phyloP scores from a whole-genome alignment of 2,888 invertebrate genomes.

The Carabus problematicus region DNA sequence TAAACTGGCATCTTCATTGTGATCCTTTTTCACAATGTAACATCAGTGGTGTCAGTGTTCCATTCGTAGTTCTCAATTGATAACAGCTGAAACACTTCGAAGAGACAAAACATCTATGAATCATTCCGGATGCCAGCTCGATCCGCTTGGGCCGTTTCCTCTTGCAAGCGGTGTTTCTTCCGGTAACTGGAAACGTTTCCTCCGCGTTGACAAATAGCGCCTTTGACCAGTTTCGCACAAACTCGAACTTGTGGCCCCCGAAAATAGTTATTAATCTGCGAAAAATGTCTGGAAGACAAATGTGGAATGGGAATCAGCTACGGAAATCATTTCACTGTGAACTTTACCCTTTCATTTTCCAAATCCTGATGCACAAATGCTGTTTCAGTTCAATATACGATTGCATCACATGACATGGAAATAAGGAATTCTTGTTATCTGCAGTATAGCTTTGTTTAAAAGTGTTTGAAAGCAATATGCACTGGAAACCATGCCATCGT shows the following conservation, averaged over 20 bases:
- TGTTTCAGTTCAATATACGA: no score
- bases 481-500: no score
- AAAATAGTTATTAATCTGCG: slow-evolving; percentile 26
- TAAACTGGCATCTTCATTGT: slow-evolving; percentile 23
- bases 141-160: slow-evolving; percentile 24
- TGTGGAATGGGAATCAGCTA: no score
- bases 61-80: slow-evolving; percentile 28
- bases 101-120: slow-evolving; percentile 37
- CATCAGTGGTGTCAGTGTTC: slow-evolving; percentile 1
- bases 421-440: no score
- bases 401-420: no score
- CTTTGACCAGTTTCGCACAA: slow-evolving; percentile 13
- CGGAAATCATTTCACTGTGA: no score
- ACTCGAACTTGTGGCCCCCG: slow-evolving; percentile 6
- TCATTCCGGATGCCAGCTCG: slow-evolving; percentile 22
- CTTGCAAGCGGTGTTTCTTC: slow-evolving; percentile 17
- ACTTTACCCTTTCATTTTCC: no score
- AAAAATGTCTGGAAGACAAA: neutral
- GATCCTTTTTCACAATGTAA: slow-evolving; percentile 18
- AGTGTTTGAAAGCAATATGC: no score
- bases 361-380: no score
- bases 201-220: slow-evolving; percentile 25
- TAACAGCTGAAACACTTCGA: slow-evolving; percentile 27
- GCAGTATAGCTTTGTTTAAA: no score
- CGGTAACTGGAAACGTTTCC: slow-evolving; percentile 24